Conservation (phyloP, 2,888 invertebrate species). For the Ochlodes sylvanus region DNA sequence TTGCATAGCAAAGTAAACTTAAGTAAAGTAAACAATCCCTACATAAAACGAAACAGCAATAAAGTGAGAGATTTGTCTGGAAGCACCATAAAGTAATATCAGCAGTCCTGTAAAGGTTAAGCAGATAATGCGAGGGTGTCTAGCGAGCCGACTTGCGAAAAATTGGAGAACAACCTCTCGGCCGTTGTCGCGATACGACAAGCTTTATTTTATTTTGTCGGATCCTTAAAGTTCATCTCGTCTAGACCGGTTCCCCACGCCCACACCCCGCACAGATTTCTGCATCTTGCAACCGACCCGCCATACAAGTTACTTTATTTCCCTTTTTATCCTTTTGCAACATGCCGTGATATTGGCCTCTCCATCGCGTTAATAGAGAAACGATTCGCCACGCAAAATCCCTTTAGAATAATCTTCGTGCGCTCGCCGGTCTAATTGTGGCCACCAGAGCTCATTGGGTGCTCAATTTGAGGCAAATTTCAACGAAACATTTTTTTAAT, state of each 20-base stretch:
- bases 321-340: constrained; percentile 80
- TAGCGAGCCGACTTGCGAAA: constrained; percentile 46
- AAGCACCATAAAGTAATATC: constrained; percentile 18
- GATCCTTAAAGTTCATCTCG: constrained; percentile 82
- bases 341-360: constrained; percentile 71
- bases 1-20: constrained; percentile 6
- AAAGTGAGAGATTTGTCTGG: constrained; percentile 14
- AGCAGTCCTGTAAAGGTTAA: constrained; percentile 29
- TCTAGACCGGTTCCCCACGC: constrained; percentile 83
- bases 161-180: constrained; percentile 63
- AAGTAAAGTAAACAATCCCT: neutral
- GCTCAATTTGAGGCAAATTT: constrained; percentile 7
- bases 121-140: constrained; percentile 25
- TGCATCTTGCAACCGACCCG: constrained; percentile 81
- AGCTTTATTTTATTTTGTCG: constrained; percentile 77
- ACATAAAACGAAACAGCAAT: constrained; percentile 4
- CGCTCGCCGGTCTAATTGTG: constrained; percentile 41
- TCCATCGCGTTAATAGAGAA: constrained; percentile 69
- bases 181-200: constrained; percentile 70
- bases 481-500: constrained; percentile 2
- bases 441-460: constrained; percentile 32
- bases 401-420: constrained; percentile 51
- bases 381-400: constrained; percentile 59
- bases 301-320: constrained; percentile 80
- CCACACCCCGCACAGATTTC: constrained; percentile 80